Conservation (phyloP, 1,140 invertebrate genomes). For the Halesus radiatus region DNA sequence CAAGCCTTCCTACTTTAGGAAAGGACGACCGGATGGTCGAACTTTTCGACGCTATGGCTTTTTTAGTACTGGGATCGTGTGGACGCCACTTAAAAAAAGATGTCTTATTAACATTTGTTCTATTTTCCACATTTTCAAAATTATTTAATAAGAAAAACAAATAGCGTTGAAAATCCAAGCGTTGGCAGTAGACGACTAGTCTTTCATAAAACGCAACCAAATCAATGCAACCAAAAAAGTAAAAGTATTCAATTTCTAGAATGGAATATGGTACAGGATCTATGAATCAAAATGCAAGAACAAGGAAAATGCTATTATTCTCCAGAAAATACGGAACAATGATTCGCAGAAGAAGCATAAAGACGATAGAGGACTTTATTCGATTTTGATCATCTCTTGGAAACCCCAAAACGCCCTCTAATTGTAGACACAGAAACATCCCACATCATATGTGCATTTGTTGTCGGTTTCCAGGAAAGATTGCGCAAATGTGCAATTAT, state of each 20-base stretch:
- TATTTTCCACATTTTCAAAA: no score
- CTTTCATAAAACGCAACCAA: not conserved
- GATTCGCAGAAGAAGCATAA: conserved; percentile 13
- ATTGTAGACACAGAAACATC: conserved; percentile 11
- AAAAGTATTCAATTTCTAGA: conserved; percentile 19
- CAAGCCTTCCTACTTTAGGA: no score
- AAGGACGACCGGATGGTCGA: no score
- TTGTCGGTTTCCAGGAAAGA: conserved; percentile 17
- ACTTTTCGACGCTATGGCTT: no score
- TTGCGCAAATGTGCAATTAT: conserved; percentile 28
- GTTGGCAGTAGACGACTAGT: no score
- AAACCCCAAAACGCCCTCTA: not conserved
- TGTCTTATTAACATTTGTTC: no score
- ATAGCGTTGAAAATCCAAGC: no score
- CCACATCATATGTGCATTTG: not conserved
- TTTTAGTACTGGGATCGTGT: no score
- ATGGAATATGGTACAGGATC: not conserved
- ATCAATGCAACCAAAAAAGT: not conserved
- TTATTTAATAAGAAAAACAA: no score
- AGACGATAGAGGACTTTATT: not conserved
- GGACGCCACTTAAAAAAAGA: no score
- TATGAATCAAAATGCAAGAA: not conserved
- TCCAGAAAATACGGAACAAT: conserved; percentile 10
- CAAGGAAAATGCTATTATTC: not conserved
- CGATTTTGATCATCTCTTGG: not conserved